These are phyloP conservation scores for Apis laboriosa DNA, from an alignment of 1,140 invertebrate species.

Conservation along the genomic window DNA sequence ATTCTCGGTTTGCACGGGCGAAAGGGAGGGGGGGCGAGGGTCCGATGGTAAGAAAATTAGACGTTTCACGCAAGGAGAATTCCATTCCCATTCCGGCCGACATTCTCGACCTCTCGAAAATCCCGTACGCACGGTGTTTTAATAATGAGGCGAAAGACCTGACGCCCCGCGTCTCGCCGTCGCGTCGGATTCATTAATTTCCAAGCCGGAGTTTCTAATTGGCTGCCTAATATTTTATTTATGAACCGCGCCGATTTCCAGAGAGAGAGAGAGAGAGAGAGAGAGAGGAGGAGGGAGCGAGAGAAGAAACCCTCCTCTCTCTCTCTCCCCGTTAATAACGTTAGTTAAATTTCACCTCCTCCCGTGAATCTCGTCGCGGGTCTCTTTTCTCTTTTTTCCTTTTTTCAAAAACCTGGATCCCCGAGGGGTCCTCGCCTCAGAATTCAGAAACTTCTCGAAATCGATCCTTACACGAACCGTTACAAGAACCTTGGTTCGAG, in stretches of 20 bases:
- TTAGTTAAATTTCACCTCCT: conserved; percentile 51
- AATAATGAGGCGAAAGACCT: conserved; percentile 54
- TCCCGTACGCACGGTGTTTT: conserved; percentile 53
- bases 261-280: conserved; percentile 24
- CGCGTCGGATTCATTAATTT: conserved; percentile 70
- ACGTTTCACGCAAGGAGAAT: conserved; percentile 29
- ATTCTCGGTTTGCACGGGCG: neutral
- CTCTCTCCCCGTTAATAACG: conserved; percentile 49
- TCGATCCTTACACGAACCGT: no score
- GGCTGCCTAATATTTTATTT: conserved; percentile 73
- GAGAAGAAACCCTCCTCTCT: no score
- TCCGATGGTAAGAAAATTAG: conserved; percentile 15
- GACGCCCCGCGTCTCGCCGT: conserved; percentile 36
- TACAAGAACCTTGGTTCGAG: neutral
- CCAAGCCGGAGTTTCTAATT: conserved; percentile 69
- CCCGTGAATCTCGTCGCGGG: conserved; percentile 10
- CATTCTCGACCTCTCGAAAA: conserved; percentile 50
- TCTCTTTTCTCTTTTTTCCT: no score
- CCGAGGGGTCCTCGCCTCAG: neutral
- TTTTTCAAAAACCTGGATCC: no score
- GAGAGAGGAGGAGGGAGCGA: neutral
- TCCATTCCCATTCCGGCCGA: neutral
- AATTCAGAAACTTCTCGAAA: neutral
- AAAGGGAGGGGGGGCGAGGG: neutral
- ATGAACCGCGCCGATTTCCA: conserved; percentile 60